phyloP scores from a whole-genome alignment of 2,888 invertebrate genomes.

The Morpho helenor region DNA sequence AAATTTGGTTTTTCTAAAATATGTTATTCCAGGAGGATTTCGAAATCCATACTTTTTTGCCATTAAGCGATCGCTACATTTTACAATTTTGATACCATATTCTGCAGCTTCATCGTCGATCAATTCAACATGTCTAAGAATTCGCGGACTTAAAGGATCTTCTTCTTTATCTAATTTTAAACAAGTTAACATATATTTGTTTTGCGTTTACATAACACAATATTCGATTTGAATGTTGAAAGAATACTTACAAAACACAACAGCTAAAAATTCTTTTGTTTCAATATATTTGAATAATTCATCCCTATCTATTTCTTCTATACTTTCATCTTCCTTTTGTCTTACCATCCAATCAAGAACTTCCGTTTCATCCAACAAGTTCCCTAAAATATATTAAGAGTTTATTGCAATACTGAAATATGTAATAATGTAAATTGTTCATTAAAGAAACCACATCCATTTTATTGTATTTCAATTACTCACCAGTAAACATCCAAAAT shows the following conservation, averaged over 20 bases:
- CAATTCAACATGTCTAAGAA: conserved; percentile 91
- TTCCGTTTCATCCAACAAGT: conserved; percentile 84
- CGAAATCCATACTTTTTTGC: conserved; percentile 95
- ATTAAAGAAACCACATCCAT: conserved; percentile 77
- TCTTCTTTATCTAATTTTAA: conserved; percentile 85
- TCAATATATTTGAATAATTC: conserved; percentile 90
- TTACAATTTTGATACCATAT: conserved; percentile 94
- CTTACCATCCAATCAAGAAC: conserved; percentile 95
- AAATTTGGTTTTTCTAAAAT: conserved; percentile 92
- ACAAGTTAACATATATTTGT: too few species aligned
- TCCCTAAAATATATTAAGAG: conserved; percentile 66
- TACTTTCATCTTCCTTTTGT: conserved; percentile 94
- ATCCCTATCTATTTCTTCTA: conserved; percentile 92
- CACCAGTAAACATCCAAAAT: conserved; percentile 71
- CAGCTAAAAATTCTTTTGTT: conserved; percentile 94
- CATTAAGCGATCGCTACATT: conserved; percentile 93
- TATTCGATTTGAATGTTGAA: too few species aligned
- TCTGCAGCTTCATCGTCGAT: conserved; percentile 95
- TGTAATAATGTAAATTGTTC: conserved; percentile 32
- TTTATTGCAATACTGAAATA: conserved; percentile 40
- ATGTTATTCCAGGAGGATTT: conserved; percentile 93
- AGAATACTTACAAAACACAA: conserved; percentile 92
- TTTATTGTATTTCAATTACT: conserved; percentile 61
- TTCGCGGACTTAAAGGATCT: conserved; percentile 87
- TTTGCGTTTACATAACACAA: too few species aligned